Conservation (phyloP, 2,797 vertebrate species). For the Limnodromus scolopaceus region DNA sequence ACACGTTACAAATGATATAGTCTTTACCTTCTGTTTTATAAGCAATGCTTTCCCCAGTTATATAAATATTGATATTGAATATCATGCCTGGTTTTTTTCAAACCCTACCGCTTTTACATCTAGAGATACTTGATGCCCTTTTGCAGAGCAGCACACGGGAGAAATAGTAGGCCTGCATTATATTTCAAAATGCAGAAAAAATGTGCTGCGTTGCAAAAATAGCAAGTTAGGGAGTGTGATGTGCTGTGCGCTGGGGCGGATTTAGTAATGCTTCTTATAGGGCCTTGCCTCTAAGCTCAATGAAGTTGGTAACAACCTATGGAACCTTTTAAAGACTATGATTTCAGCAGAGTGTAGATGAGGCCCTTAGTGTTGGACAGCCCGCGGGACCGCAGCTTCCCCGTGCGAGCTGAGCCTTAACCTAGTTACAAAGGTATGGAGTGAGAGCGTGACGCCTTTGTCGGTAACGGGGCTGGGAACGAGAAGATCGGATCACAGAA, state of each 20-base stretch:
- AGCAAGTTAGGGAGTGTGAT: background rate
- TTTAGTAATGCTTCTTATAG: background rate
- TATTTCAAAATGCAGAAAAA: background rate
- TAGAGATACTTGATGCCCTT: background rate
- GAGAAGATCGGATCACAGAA: background rate
- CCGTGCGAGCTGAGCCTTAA: background rate
- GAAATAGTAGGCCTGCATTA: background rate
- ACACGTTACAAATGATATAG: fast-evolving
- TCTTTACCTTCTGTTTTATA: background rate
- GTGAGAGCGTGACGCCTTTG: background rate
- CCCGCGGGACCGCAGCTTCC: background rate
- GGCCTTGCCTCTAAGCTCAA: background rate
- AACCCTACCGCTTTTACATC: background rate
- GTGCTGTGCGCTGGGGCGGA: background rate
- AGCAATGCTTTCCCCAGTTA: background rate
- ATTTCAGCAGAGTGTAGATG: background rate
- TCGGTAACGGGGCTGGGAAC: background rate
- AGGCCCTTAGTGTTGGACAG: background rate
- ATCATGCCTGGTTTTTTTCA: background rate
- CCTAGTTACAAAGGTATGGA: background rate
- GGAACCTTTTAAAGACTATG: background rate
- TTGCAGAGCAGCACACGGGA: background rate
- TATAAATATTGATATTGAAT: background rate
- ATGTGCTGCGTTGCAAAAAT: background rate
- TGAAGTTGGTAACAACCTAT: background rate